Percentiles rank a stretch among this genome's conserved stretches.
These are phyloP conservation scores for Diadromus collaris DNA, from an alignment of 2,888 invertebrate species.

Conservation along the genomic window DNA sequence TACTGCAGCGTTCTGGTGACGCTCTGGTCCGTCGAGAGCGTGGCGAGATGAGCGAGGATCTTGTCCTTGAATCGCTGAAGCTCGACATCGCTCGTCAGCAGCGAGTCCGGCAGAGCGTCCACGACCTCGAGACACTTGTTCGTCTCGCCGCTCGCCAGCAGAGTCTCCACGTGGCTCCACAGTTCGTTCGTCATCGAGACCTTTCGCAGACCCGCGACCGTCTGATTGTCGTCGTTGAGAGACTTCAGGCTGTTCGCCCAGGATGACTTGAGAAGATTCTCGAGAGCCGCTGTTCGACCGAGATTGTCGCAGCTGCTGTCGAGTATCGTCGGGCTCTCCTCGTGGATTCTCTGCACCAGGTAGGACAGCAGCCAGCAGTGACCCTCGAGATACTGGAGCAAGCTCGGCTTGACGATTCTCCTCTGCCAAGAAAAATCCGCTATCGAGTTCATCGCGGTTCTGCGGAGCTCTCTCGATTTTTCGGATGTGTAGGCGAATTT, in stretches of 20 bases:
- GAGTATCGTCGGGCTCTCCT: conserved; percentile 81
- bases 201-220: conserved; percentile 83
- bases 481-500: conserved; percentile 66
- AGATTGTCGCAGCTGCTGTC: conserved; percentile 81
- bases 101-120: conserved; percentile 83
- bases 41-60: conserved; percentile 82
- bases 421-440: conserved; percentile 71
- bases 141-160: conserved; percentile 80
- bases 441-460: neutral
- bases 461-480: conserved; percentile 20
- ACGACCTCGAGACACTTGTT: conserved; percentile 80
- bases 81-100: conserved; percentile 81
- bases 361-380: conserved; percentile 87
- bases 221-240: conserved; percentile 83
- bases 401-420: conserved; percentile 79
- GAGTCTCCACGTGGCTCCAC: conserved; percentile 81
- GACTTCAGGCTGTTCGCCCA: conserved; percentile 82
- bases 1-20: conserved; percentile 65
- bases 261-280: conserved; percentile 83
- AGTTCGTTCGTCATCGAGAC: conserved; percentile 81
- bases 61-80: conserved; percentile 83
- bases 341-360: conserved; percentile 85
- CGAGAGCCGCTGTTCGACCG: conserved; percentile 82
- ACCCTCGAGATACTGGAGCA: conserved; percentile 84
- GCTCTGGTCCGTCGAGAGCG: conserved; percentile 76